These are phyloP conservation scores for Choristoneura fumiferana DNA, from an alignment of 1,140 invertebrate species.

Conservation along the genomic window DNA sequence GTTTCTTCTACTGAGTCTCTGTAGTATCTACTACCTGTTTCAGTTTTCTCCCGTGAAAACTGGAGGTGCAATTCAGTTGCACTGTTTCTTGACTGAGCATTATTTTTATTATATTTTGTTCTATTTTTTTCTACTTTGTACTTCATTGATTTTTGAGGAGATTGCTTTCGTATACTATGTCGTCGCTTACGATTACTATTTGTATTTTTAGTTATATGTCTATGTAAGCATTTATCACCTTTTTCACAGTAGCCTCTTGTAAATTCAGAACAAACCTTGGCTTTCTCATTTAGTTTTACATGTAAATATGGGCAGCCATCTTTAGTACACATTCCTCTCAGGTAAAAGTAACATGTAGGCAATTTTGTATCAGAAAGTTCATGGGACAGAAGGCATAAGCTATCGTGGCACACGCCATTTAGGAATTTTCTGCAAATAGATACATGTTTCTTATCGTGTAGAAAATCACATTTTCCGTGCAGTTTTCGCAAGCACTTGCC, in stretches of 20 bases:
- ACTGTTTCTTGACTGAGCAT: too few relatives aligned
- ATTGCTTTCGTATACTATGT: conserved; percentile 41
- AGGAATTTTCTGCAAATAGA: conserved; percentile 93
- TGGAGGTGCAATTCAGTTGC: not conserved
- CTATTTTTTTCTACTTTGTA: conserved; percentile 2
- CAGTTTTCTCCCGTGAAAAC: conserved; percentile 16
- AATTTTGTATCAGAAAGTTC: conserved; percentile 91
- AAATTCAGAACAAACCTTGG: conserved; percentile 90
- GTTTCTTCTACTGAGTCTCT: conserved; percentile 36
- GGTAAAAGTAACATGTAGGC: conserved; percentile 94
- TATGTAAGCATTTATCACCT: conserved; percentile 85
- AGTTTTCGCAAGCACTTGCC: conserved; percentile 88
- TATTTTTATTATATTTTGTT: not conserved
- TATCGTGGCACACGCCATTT: conserved; percentile 88
- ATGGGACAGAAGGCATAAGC: conserved; percentile 90
- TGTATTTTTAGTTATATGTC: conserved; percentile 78
- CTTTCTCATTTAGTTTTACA: conserved; percentile 90
- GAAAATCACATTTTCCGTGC: conserved; percentile 85
- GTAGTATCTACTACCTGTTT: conserved; percentile 52
- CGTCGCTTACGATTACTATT: not conserved
- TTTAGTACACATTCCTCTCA: conserved; percentile 88
- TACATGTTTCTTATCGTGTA: conserved; percentile 92
- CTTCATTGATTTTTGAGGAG: not conserved
- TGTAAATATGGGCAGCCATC: conserved; percentile 92
- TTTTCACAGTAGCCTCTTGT: conserved; percentile 89